phyloP scores from a whole-genome alignment of 2,797 vertebrate genomes.

The Thripadectes ignobilis region DNA sequence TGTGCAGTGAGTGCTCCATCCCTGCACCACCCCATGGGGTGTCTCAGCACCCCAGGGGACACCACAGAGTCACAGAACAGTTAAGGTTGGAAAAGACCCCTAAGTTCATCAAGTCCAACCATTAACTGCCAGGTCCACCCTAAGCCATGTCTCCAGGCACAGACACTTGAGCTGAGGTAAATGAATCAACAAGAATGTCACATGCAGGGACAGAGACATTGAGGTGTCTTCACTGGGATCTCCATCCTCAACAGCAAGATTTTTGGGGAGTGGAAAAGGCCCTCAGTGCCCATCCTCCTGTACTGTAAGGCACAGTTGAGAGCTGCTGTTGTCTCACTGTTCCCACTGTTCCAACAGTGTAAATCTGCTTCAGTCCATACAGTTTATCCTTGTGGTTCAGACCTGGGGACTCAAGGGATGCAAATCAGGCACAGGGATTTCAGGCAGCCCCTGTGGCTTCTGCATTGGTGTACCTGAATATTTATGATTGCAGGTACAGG shows the following conservation, averaged over 20 bases:
- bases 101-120: fast-evolving
- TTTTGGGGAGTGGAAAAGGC: not conserved
- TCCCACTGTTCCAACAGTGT: not conserved
- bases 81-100: not conserved
- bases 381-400: not conserved
- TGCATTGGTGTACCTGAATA: fast-evolving
- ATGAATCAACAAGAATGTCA: fast-evolving
- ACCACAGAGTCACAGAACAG: not conserved
- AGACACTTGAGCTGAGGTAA: not conserved
- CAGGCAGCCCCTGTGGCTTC: not conserved
- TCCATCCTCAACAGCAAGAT: not conserved
- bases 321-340: not conserved
- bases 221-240: not conserved
- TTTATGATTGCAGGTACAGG: not conserved
- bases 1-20: not conserved
- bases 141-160: not conserved
- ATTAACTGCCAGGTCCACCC: not conserved
- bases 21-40: not conserved
- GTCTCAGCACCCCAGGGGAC: not conserved
- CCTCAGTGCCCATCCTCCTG: not conserved
- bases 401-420: not conserved
- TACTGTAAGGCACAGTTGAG: not conserved
- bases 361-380: not conserved
- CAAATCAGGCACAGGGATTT: not conserved
- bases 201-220: not conserved